These are phyloP conservation scores for Dichetophora obliterata DNA, from an alignment of 2,888 invertebrate species.

Conservation along the genomic window DNA sequence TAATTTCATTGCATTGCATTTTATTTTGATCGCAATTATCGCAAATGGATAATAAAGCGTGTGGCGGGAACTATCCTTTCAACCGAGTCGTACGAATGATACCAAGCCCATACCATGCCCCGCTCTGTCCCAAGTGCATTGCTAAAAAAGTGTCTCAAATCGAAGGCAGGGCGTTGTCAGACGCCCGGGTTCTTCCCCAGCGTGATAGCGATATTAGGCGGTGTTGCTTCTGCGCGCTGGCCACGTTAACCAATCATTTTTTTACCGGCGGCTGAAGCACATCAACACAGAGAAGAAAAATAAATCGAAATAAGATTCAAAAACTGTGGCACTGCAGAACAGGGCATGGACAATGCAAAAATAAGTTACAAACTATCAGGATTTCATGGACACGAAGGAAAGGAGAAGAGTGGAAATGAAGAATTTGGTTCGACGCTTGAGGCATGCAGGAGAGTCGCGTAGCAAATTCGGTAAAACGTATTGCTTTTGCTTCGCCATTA, in stretches of 20 bases:
- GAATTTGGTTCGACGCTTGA: neutral
- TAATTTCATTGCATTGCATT: slow-evolving; percentile 32
- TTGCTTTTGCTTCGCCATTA: neutral
- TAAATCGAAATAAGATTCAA: neutral
- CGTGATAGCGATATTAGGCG: neutral
- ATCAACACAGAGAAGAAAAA: neutral
- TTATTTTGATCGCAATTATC: slow-evolving; percentile 43
- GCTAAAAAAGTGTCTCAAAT: slow-evolving; percentile 7
- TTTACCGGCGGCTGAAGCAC: slow-evolving; percentile 17
- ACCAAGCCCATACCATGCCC: neutral
- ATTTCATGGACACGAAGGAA: neutral
- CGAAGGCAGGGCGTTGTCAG: slow-evolving; percentile 34
- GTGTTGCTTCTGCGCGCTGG: neutral
- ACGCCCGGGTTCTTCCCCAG: slow-evolving; percentile 24
- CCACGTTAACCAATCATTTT: slow-evolving; percentile 12
- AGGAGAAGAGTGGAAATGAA: neutral
- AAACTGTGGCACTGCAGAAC: neutral
- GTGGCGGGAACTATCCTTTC: slow-evolving; percentile 5
- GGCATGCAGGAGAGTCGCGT: slow-evolving; percentile 15
- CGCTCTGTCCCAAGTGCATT: slow-evolving; percentile 12
- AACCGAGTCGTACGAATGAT: slow-evolving; percentile 4
- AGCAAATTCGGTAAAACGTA: slow-evolving; percentile 12
- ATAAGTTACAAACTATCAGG: slow-evolving; percentile 9
- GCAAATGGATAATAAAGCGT: slow-evolving; percentile 46
- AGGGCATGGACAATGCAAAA: slow-evolving; percentile 3